Evolutionary conservation across 2,113 vertebrate species (phyloP).

Genomic region (Lagenorhynchus albirostris): DNA sequence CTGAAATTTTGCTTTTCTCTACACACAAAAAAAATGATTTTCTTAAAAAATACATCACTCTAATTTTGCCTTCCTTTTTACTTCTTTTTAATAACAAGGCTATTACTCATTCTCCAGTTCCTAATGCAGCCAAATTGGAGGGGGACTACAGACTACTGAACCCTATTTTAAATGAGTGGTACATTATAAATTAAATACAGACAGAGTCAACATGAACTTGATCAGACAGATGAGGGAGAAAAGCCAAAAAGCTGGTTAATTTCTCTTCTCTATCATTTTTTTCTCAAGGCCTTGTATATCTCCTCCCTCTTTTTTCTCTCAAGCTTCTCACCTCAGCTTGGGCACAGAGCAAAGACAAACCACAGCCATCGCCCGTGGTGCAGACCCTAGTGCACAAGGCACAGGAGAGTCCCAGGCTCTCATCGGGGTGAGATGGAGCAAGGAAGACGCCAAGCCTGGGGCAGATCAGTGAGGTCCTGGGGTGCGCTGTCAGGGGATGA

Average conservation of each 20-base stretch:
- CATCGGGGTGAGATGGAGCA: background rate
- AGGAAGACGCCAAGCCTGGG: background rate
- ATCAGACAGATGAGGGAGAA: background rate
- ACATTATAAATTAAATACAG: conserved; percentile 6
- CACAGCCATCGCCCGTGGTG: background rate
- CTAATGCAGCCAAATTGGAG: background rate
- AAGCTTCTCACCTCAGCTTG: background rate
- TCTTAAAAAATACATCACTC: background rate
- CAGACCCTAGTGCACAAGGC: background rate
- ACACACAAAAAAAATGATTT: background rate
- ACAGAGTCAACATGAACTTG: background rate
- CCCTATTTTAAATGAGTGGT: background rate
- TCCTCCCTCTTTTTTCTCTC: background rate
- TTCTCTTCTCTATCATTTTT: background rate
- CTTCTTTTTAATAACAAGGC: background rate
- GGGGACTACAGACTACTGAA: background rate
- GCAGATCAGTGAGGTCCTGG: background rate
- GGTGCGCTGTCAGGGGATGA: background rate
- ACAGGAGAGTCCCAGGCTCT: rapidly evolving
- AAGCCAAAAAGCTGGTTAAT: background rate
- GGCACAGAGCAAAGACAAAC: background rate
- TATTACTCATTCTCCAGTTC: background rate
- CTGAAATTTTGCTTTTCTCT: background rate
- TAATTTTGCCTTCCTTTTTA: background rate
- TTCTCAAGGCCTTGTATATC: background rate